Evolutionary conservation across 1,140 invertebrate species (phyloP).

Genomic region (Calliphora vicina): DNA sequence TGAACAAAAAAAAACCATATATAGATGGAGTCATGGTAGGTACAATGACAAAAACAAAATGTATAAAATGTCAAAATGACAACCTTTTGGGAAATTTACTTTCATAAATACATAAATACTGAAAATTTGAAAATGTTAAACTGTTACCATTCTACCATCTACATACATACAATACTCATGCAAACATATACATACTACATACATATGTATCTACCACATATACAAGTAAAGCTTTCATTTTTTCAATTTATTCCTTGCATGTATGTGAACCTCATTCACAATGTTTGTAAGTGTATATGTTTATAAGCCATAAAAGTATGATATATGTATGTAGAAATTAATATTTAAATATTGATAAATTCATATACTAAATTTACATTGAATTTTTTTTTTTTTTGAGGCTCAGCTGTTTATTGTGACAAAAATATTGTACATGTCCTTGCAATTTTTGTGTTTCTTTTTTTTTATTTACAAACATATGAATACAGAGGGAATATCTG

Average conservation of each 20-base stretch:
- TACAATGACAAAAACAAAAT: background rate
- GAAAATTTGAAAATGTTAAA: slow-evolving; percentile 1
- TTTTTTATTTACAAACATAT: background rate
- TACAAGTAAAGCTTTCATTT: background rate
- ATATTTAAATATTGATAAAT: slow-evolving; percentile 15
- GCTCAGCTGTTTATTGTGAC: background rate
- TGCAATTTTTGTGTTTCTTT: background rate
- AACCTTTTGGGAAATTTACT: slow-evolving; percentile 7
- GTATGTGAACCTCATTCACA: too few species aligned
- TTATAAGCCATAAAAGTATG: background rate
- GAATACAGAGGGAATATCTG: background rate
- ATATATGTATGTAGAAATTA: slow-evolving; percentile 1
- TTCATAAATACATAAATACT: slow-evolving; percentile 17
- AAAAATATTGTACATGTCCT: background rate
- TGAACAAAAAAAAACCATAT: too few species aligned
- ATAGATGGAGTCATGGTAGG: background rate
- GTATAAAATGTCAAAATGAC: background rate
- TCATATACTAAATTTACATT: background rate
- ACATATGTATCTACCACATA: too few species aligned
- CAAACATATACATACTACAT: too few species aligned
- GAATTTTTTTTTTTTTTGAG: background rate
- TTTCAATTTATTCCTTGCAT: background rate
- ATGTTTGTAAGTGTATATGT: background rate
- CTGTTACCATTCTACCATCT: background rate
- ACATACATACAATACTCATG: background rate